Conservation (phyloP, 2,113 vertebrate genomes). For the Clarias magur region DNA sequence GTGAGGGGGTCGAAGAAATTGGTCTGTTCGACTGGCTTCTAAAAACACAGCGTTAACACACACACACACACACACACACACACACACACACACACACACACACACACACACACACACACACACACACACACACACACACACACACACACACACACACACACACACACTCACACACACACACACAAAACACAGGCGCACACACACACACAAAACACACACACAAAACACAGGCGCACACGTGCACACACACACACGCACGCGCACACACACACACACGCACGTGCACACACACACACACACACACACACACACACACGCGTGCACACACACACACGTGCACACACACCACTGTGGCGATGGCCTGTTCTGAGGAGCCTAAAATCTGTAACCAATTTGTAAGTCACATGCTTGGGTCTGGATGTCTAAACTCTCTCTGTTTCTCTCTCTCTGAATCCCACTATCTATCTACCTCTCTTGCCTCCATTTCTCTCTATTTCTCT, state of each 20-base stretch:
- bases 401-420: background rate
- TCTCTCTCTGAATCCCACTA: background rate
- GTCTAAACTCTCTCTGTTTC: background rate
- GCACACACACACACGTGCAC: slow-evolving; percentile 19
- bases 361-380: background rate
- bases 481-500: background rate
- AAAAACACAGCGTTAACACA: slow-evolving; percentile 75
- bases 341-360: background rate
- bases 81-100: slow-evolving; percentile 1
- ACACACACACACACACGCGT: background rate
- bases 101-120: slow-evolving; percentile 26
- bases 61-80: background rate
- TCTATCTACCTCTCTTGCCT: background rate
- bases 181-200: background rate
- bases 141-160: background rate
- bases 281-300: no score
- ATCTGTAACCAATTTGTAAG: background rate
- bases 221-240: no score
- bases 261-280: no score
- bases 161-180: slow-evolving; percentile 11
- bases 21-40: slow-evolving; percentile 96
- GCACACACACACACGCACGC: slow-evolving; percentile 24
- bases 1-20: slow-evolving; percentile 66
- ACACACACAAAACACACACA: background rate
- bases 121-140: background rate